These are phyloP conservation scores for Chironomus tepperi DNA, from an alignment of 1,140 invertebrate genomes.

Conservation along the genomic window DNA sequence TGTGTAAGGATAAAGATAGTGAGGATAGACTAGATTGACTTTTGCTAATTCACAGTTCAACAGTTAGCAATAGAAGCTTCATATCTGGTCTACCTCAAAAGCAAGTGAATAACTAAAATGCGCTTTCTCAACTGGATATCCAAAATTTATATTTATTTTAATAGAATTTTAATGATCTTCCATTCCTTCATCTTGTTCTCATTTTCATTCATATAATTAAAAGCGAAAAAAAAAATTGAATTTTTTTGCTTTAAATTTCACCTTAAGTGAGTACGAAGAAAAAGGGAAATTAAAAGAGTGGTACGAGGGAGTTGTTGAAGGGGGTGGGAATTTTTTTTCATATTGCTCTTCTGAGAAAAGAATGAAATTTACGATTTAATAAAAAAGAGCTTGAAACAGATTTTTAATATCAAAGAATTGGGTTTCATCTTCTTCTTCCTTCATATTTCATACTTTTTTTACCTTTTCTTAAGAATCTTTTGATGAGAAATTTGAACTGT, in stretches of 20 bases:
- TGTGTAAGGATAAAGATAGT: no score
- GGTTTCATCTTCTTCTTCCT: not conserved
- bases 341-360: constrained; percentile 1
- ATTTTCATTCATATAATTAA: not conserved
- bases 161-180: constrained; percentile 4
- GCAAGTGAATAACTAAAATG: no score
- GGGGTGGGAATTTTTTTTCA: not conserved
- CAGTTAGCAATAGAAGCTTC: no score
- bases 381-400: not conserved
- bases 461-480: no score
- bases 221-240: not conserved
- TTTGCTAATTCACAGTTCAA: no score
- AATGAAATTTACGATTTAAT: not conserved
- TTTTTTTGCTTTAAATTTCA: not conserved
- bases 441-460: no score
- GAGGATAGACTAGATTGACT: no score
- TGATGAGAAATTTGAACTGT: no score
- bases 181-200: not conserved
- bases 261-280: not conserved
- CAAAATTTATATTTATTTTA: not conserved
- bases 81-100: no score
- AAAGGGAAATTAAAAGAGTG: not conserved
- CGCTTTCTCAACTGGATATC: no score
- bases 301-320: no score
- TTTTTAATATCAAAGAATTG: constrained; percentile 12